phyloP scores from a whole-genome alignment of 1,140 invertebrate genomes.

The Sycophaga agraensis region DNA sequence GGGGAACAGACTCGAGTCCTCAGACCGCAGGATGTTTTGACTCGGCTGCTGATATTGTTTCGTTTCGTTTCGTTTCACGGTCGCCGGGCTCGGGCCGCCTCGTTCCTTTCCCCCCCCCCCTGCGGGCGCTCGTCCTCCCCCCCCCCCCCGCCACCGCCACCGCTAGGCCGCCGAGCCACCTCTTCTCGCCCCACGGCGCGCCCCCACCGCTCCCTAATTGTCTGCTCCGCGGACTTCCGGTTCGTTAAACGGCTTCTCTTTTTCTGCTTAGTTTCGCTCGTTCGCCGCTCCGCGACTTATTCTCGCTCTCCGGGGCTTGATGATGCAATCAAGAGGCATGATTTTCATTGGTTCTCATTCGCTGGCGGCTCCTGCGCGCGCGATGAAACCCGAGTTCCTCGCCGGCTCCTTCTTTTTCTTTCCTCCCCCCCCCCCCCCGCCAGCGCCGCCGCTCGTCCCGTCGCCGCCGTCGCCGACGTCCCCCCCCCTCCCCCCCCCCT shows the following conservation, averaged over 20 bases:
- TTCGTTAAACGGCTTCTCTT: slow-evolving; percentile 30
- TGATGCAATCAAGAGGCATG: slow-evolving; percentile 28
- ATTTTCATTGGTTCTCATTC: slow-evolving; percentile 20
- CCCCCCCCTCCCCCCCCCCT: neutral
- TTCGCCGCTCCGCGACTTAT: neutral
- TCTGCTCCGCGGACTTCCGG: slow-evolving; percentile 25
- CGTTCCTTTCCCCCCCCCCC: neutral
- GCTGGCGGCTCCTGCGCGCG: no score
- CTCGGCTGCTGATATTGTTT: slow-evolving; percentile 22
- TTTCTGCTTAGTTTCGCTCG: slow-evolving; percentile 18
- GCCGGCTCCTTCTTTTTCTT: no score
- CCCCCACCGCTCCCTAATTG: slow-evolving; percentile 14
- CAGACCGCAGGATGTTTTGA: slow-evolving; percentile 25
- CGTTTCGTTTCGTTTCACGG: slow-evolving; percentile 18
- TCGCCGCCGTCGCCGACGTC: no score
- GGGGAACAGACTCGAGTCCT: neutral
- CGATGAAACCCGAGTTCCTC: no score
- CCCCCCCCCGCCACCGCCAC: no score
- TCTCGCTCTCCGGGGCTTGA: neutral
- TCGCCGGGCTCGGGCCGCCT: neutral
- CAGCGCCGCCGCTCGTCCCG: no score
- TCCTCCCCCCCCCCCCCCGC: no score
- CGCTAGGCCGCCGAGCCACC: neutral
- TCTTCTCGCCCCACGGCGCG: no score
- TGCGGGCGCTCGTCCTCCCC: no score